Base-by-base conservation (phyloP, 1,140 invertebrate genomes). In the Thaumatotibia leucotreta region DNA sequence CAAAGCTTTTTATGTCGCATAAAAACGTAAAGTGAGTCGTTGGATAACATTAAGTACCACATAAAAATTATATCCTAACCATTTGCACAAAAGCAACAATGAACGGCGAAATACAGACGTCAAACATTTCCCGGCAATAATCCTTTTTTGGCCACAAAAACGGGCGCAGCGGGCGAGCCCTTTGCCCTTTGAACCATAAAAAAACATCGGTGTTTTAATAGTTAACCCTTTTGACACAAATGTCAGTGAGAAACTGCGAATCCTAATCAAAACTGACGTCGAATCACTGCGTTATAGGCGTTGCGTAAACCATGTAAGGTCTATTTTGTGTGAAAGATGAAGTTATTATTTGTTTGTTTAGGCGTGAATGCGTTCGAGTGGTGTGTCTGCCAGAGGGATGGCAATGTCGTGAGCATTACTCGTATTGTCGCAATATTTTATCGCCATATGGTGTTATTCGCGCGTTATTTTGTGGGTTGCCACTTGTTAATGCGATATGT, bases 101-200 rank as follows among this genome's bases (percentile, higher is more conserved):
- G 52, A n/a, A 9, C 23, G 63, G 22, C 54, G 58, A 61, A 79
- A 86, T 83, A 74, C 72, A 87, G 80, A 81, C 65, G 73, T 85
- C 74, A 80, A 70, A 82, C 75, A 73, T 84, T 79, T 80, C 72
- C 52, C 63, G 74, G 74, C 74, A 75, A 70, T 75, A 82, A 84
- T 74, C 80, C 77, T 64, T 70, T 83, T 88, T 84, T 82, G 70
- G 50, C 33, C 33, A 67, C 77, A 81, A 83, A 79, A 77, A 67
- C 64, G n/a, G 58, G 54, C 78, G 63, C 85, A 79, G 80, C 85
- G 76, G 83, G 85, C 65, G 82, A 79, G 79, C 79, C 81, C 85
- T 86, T 84, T 88, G 77, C 79, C 85, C 84, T 88, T 84, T 84
- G 73, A 77, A 77, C 79, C 79, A 84, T 84, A 83, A 82, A 84